Conservation (phyloP, 2,113 vertebrate species). For the Grus americana region DNA sequence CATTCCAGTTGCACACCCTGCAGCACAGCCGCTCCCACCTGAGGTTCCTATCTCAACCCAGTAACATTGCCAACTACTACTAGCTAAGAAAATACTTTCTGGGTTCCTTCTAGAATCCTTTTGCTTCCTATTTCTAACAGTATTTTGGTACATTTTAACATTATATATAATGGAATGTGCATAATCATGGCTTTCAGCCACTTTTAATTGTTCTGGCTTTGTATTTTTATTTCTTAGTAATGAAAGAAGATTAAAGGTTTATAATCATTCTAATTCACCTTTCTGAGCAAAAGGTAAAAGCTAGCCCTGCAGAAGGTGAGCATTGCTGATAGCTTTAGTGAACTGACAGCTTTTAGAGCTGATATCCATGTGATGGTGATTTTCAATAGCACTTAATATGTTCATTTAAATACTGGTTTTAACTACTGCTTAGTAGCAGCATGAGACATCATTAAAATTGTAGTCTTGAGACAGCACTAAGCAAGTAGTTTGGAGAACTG, state of each 20-base stretch:
- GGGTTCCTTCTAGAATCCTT: background rate
- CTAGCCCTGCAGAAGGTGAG: constrained; percentile 11
- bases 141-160: background rate
- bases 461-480: constrained; percentile 16
- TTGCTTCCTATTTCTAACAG: background rate
- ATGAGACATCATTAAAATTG: constrained; percentile 40
- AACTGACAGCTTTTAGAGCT: background rate
- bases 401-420: constrained; percentile 43
- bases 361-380: background rate
- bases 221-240: constrained; percentile 57
- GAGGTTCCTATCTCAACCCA: background rate
- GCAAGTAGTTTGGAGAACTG: constrained; percentile 18
- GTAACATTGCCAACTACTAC: background rate
- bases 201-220: constrained; percentile 46
- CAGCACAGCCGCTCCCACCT: background rate
- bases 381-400: constrained; percentile 22
- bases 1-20: background rate
- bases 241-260: constrained; percentile 53
- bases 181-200: constrained; percentile 37
- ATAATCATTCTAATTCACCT: constrained; percentile 57
- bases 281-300: constrained; percentile 23
- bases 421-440: constrained; percentile 53
- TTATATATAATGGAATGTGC: constrained; percentile 21
- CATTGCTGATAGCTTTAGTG: constrained; percentile 13
- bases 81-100: background rate